These are phyloP conservation scores for Argyra leucocephala DNA, from an alignment of 2,888 invertebrate genomes.

Conservation along the genomic window DNA sequence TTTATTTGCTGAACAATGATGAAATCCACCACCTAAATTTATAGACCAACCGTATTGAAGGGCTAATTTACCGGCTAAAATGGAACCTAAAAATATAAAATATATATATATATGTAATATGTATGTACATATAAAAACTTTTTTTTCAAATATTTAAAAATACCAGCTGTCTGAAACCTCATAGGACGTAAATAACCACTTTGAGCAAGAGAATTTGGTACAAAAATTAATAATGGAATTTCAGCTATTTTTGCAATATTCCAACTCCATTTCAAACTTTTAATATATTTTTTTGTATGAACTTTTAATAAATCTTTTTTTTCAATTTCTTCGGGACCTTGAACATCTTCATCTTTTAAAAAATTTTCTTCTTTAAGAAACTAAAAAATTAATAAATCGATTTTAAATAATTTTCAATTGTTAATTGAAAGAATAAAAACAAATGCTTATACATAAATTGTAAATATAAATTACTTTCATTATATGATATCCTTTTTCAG, in stretches of 20 bases:
- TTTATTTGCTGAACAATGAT: constrained; percentile 66
- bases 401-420: background rate
- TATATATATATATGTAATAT: too few relatives aligned
- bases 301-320: constrained; percentile 63
- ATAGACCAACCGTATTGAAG: constrained; percentile 78
- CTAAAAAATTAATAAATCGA: constrained; percentile 46
- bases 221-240: constrained; percentile 58
- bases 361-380: constrained; percentile 52
- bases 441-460: background rate
- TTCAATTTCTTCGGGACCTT: constrained; percentile 61
- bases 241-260: constrained; percentile 74
- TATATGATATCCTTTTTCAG: constrained; percentile 75
- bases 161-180: constrained; percentile 63
- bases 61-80: constrained; percentile 73
- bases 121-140: background rate
- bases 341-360: constrained; percentile 52
- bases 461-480: constrained; percentile 47
- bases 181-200: constrained; percentile 66
- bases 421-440: background rate
- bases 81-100: constrained; percentile 49
- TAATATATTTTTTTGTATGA: constrained; percentile 65
- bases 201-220: constrained; percentile 71
- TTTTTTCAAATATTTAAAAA: background rate
- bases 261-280: constrained; percentile 69
- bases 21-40: constrained; percentile 82